A percentile compares a stretch with the other conserved stretches of the same genome.
Evolutionary conservation across 64 coral and sea anemone genomes (phyloP).

Genomic region (Montipora foliosa): DNA sequence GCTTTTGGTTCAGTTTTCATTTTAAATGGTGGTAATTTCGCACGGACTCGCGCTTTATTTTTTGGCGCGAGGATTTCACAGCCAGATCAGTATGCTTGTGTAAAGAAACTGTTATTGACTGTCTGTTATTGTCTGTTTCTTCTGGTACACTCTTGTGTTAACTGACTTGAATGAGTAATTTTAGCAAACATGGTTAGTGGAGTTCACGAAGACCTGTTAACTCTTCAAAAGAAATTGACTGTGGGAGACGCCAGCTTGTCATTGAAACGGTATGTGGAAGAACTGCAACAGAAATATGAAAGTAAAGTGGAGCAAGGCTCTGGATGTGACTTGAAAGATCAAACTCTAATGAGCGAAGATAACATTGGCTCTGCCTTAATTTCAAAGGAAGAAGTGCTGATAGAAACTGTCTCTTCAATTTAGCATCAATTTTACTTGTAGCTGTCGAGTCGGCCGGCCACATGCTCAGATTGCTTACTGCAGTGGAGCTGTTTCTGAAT

Average conservation of each 20-base stretch:
- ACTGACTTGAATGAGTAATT: background rate
- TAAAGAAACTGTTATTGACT: background rate
- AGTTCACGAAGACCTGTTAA: background rate
- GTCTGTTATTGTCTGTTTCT: background rate
- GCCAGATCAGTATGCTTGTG: background rate
- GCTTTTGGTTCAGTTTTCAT: background rate
- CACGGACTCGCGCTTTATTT: background rate
- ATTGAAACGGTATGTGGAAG: background rate
- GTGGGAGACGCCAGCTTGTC: background rate
- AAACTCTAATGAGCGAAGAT: background rate
- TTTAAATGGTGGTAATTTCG: background rate
- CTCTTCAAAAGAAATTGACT: background rate
- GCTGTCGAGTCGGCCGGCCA: background rate
- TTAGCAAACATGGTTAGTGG: background rate
- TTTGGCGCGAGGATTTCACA: background rate
- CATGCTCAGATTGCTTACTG: background rate
- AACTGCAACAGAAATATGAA: background rate
- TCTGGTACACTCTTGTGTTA: background rate
- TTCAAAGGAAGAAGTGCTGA: background rate
- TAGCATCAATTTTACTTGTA: background rate
- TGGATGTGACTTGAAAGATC: background rate
- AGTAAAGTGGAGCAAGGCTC: background rate
- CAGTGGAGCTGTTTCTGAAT: background rate
- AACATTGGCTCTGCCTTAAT: background rate
- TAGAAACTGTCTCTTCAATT: conserved; percentile 5